These are phyloP conservation scores for Andrena dorsata DNA, from an alignment of 2,888 invertebrate species.

Conservation along the genomic window DNA sequence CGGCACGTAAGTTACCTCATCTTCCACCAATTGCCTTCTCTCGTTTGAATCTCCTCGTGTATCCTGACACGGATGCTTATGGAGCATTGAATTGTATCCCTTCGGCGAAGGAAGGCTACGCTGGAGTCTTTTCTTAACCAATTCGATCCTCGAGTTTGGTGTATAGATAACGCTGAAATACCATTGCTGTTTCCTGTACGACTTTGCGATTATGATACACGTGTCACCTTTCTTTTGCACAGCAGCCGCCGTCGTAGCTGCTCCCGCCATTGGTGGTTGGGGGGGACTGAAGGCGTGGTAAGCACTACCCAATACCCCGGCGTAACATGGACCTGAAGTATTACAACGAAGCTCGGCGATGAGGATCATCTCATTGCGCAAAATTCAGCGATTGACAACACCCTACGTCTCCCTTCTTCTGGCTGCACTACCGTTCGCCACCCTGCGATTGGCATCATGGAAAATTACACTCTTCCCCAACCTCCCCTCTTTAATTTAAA, in stretches of 20 bases:
- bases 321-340: slow-evolving; percentile 57
- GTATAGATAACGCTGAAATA: too few relatives aligned
- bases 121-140: too few relatives aligned
- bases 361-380: slow-evolving; percentile 30
- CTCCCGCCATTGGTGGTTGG: slow-evolving; percentile 18
- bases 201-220: background rate
- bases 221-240: background rate
- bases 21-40: too few relatives aligned
- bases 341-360: slow-evolving; percentile 47
- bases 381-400: slow-evolving; percentile 45
- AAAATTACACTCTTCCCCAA: slow-evolving; percentile 15
- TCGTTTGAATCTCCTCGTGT: too few relatives aligned
- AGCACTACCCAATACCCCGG: slow-evolving; percentile 29
- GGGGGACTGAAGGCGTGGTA: slow-evolving; percentile 47
- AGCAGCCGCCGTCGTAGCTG: slow-evolving; percentile 39
- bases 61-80: too few relatives aligned
- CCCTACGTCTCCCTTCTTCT: slow-evolving; percentile 4
- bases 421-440: slow-evolving; percentile 16
- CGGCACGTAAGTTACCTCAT: slow-evolving; percentile 38
- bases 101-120: too few relatives aligned
- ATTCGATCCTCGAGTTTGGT: too few relatives aligned
- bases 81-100: too few relatives aligned
- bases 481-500: slow-evolving; percentile 28
- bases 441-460: slow-evolving; percentile 25
- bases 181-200: background rate